Conservation (phyloP, 1,140 invertebrate species). For the Coenobita brevimanus region DNA sequence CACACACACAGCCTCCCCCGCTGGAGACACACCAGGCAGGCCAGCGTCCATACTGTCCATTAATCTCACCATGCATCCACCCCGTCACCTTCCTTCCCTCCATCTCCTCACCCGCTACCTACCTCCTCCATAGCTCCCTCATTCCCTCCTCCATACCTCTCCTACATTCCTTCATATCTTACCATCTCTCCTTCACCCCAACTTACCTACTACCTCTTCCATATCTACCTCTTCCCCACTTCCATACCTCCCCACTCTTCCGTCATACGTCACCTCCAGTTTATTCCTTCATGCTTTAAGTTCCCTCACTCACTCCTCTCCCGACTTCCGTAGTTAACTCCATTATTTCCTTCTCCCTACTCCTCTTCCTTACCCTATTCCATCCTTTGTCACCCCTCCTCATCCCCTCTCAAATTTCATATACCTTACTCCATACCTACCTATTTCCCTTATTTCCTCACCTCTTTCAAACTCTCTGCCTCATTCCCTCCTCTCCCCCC, state of each 20-base stretch:
- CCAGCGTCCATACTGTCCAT: slow-evolving; percentile 22
- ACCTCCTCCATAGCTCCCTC: neutral
- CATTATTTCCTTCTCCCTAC: neutral
- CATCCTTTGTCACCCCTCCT: neutral
- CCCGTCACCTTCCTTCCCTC: neutral
- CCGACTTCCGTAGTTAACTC: neutral
- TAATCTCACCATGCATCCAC: slow-evolving; percentile 18
- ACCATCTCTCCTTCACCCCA: no score
- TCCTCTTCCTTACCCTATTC: neutral
- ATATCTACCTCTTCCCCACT: no score
- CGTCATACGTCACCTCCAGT: no score
- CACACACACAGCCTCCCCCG: no score
- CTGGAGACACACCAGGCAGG: neutral
- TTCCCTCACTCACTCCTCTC: neutral
- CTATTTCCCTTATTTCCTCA: neutral
- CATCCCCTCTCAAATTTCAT: neutral
- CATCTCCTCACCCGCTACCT: neutral
- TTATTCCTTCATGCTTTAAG: neutral
- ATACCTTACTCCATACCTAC: neutral
- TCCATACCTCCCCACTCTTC: no score
- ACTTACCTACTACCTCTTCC: no score
- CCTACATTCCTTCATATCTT: neutral
- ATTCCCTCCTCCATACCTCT: neutral
- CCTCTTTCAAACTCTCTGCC: no score
- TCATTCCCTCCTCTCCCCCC: no score